Evolutionary conservation across 2,888 invertebrate species (phyloP).

Genomic region (Urechis unicinctus): DNA sequence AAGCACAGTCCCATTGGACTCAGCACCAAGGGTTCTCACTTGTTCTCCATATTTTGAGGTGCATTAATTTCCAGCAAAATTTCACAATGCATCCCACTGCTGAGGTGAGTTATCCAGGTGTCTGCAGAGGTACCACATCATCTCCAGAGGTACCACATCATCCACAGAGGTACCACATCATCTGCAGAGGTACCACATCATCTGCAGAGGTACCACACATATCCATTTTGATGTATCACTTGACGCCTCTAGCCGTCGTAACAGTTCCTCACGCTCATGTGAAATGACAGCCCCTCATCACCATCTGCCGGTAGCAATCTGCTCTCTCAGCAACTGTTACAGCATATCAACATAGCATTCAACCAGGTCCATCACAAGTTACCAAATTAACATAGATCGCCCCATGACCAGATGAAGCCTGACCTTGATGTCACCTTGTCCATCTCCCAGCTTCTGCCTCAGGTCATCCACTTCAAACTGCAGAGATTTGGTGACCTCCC

Average conservation of each 20-base stretch:
- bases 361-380: no score
- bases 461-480: constrained; percentile 64
- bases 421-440: constrained; percentile 52
- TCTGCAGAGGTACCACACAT: not conserved
- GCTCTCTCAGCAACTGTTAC: constrained; percentile 45
- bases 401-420: no score
- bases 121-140: constrained; percentile 75
- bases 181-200: constrained; percentile 56
- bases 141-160: constrained; percentile 76
- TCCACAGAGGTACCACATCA: constrained; percentile 72
- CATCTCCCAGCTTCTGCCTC: constrained; percentile 62
- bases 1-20: not conserved
- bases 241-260: no score
- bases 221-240: no score
- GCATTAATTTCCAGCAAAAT: constrained; percentile 80
- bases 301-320: constrained; percentile 46
- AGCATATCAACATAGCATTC: not conserved
- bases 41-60: constrained; percentile 73
- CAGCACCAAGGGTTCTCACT: constrained; percentile 53
- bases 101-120: constrained; percentile 77
- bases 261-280: constrained; percentile 64
- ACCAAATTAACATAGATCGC: not conserved
- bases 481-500: constrained; percentile 57
- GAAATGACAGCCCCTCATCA: no score
- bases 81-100: no score